Percentiles rank a stretch among this genome's conserved stretches.
These are phyloP conservation scores for Trochalopteron elliotii DNA, from an alignment of 2,113 vertebrate species.

Conservation along the genomic window DNA sequence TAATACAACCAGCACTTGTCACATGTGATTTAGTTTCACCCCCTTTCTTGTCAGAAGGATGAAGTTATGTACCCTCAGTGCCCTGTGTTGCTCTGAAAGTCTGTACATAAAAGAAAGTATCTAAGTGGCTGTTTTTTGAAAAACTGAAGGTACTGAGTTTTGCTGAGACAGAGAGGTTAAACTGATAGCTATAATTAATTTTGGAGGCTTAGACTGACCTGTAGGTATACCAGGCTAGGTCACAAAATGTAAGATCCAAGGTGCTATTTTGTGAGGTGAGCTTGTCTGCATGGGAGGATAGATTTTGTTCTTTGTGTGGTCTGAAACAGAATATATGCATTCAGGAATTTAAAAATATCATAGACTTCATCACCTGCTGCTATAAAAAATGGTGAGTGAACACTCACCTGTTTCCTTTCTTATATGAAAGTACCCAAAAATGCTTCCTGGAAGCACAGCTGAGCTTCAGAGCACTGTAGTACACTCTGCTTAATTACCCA, in stretches of 20 bases:
- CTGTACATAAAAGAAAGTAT: not conserved
- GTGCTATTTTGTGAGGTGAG: not conserved
- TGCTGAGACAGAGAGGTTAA: not conserved
- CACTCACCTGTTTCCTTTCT: not conserved
- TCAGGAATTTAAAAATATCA: not conserved
- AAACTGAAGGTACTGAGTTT: not conserved
- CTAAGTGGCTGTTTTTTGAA: not conserved
- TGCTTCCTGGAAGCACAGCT: not conserved
- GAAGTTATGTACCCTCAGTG: not conserved
- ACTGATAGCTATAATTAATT: not conserved
- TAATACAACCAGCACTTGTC: not conserved
- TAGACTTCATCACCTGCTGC: not conserved
- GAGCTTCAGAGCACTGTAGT: not conserved
- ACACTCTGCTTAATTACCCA: not conserved
- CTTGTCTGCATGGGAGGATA: not conserved
- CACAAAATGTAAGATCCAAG: not conserved
- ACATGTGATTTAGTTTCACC: accelerated
- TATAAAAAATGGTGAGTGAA: not conserved
- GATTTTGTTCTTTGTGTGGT: not conserved
- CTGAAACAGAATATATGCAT: not conserved
- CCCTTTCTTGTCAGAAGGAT: not conserved
- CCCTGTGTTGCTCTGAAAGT: not conserved
- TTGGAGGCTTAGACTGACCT: not conserved
- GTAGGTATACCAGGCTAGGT: not conserved
- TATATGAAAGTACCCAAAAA: not conserved